Percentiles rank a stretch among this genome's conserved stretches.
These are phyloP conservation scores for Pterois miles DNA, from an alignment of 2,797 vertebrate genomes.

Conservation along the genomic window DNA sequence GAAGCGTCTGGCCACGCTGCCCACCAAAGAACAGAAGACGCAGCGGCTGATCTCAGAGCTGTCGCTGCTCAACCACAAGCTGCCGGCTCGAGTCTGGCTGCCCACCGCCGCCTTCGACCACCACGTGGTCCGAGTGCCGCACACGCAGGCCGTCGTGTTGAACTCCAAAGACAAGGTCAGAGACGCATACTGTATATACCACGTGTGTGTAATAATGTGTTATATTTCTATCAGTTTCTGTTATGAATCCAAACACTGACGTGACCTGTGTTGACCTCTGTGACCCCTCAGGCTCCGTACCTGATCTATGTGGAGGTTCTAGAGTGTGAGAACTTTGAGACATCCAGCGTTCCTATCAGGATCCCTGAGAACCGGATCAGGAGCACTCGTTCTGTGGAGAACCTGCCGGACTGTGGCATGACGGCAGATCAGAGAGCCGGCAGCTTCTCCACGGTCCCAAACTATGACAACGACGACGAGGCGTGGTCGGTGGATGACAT, in stretches of 20 bases:
- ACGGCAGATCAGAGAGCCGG: constrained; percentile 89
- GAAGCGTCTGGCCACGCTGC: constrained; percentile 92
- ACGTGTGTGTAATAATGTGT: no score
- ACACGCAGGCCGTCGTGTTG: constrained; percentile 94
- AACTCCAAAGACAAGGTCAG: constrained; percentile 96
- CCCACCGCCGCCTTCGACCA: constrained; percentile 92
- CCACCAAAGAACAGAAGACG: constrained; percentile 98
- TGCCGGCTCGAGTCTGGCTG: constrained; percentile 94
- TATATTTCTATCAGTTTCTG: no score
- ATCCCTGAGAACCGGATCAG: constrained; percentile 97
- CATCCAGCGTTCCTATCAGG: constrained; percentile 88
- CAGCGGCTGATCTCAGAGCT: constrained; percentile 94
- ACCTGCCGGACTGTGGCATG: constrained; percentile 92
- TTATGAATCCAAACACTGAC: no score
- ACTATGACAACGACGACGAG: constrained; percentile 97
- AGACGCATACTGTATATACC: no score
- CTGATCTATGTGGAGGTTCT: constrained; percentile 97
- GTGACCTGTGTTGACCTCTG: neutral
- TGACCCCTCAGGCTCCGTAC: constrained; percentile 90
- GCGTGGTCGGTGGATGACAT: constrained; percentile 97
- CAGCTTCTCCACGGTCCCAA: constrained; percentile 92
- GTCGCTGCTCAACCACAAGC: constrained; percentile 96
- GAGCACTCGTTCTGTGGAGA: constrained; percentile 94
- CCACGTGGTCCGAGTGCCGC: constrained; percentile 93
- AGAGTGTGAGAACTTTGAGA: constrained; percentile 96